Percentiles rank a stretch among this genome's conserved stretches.
phyloP scores from a whole-genome alignment of 2,113 vertebrate genomes.

The Phaethon lepturus region DNA sequence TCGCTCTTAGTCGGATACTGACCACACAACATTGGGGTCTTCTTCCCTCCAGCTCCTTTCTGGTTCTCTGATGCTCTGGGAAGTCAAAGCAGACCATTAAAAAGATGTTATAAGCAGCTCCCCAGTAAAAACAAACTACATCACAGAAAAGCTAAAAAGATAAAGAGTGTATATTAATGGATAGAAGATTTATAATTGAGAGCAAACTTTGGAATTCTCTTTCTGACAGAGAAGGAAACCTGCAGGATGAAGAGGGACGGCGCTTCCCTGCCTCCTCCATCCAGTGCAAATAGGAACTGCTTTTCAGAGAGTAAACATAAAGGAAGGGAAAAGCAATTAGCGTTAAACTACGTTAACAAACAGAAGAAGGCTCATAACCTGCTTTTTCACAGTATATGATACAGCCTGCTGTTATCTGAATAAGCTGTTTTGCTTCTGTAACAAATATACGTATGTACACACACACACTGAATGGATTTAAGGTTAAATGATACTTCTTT shows the following conservation, averaged over 20 bases:
- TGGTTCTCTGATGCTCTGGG: constrained; percentile 80
- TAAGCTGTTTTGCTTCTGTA: neutral
- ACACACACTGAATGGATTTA: constrained; percentile 21
- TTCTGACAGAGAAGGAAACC: constrained; percentile 35
- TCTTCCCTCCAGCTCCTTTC: constrained; percentile 83
- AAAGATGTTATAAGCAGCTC: constrained; percentile 42
- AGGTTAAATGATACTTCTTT: constrained; percentile 29
- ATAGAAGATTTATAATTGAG: neutral
- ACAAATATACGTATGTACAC: constrained; percentile 2
- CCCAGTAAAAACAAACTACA: neutral
- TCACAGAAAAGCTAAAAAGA: constrained; percentile 50
- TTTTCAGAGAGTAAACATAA: constrained; percentile 30
- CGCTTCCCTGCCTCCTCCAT: constrained; percentile 42
- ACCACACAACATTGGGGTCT: constrained; percentile 87
- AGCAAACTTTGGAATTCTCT: constrained; percentile 20
- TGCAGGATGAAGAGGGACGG: constrained; percentile 18
- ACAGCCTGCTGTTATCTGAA: neutral
- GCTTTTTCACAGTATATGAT: neutral
- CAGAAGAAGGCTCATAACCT: neutral
- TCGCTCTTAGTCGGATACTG: constrained; percentile 93
- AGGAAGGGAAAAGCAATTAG: constrained; percentile 52
- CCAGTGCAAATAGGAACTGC: constrained; percentile 13
- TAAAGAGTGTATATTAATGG: neutral
- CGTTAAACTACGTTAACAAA: constrained; percentile 18
- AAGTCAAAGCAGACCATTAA: constrained; percentile 72